Conservation (phyloP, 2,888 invertebrate species). For the Drosophila dives region DNA sequence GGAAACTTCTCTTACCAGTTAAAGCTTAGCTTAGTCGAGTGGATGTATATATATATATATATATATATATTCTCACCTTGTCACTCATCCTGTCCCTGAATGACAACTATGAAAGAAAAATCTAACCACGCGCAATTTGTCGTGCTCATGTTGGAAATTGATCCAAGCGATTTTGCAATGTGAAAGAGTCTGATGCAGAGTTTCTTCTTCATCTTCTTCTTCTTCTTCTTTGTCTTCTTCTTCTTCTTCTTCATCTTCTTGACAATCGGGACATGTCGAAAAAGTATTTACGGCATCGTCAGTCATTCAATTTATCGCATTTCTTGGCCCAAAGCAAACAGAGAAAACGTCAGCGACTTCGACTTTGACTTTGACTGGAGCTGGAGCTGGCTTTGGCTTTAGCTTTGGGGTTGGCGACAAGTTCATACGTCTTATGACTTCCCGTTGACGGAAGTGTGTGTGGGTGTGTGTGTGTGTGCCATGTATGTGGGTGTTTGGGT, state of each 20-base stretch:
- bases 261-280: slow-evolving; percentile 65
- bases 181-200: slow-evolving; percentile 42
- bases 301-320: slow-evolving; percentile 81
- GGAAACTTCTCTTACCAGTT: slow-evolving; percentile 31
- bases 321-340: slow-evolving; percentile 76
- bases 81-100: slow-evolving; percentile 40
- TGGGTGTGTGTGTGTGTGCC: slow-evolving; percentile 31
- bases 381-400: slow-evolving; percentile 17
- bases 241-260: not conserved
- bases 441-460: slow-evolving; percentile 82
- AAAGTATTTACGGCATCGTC: slow-evolving; percentile 81
- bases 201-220: slow-evolving; percentile 12
- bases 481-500: slow-evolving; percentile 43
- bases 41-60: slow-evolving; percentile 3
- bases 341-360: slow-evolving; percentile 54
- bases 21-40: slow-evolving; percentile 22
- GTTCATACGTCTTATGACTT: slow-evolving; percentile 81
- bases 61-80: slow-evolving; percentile 62
- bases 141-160: slow-evolving; percentile 72
- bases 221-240: not conserved
- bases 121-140: slow-evolving; percentile 81
- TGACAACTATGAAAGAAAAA: slow-evolving; percentile 64
- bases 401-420: slow-evolving; percentile 64
- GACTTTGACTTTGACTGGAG: slow-evolving; percentile 31
- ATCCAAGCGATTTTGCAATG: slow-evolving; percentile 73